Evolutionary conservation across 2,888 invertebrate species (phyloP).

Genomic region (Agriopis aurantiaria): DNA sequence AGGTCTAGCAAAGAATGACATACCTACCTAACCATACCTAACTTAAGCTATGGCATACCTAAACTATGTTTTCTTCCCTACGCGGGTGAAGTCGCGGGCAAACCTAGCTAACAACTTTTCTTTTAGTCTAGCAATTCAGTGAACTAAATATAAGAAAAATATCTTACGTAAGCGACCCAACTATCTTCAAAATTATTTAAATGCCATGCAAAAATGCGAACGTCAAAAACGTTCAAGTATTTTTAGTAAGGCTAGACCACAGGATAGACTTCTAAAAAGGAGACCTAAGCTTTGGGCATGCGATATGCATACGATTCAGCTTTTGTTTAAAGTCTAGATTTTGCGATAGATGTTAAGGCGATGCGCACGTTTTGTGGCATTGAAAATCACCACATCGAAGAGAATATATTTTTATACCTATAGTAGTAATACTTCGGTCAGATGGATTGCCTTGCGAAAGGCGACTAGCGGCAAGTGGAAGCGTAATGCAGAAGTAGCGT

Average conservation of each 20-base stretch:
- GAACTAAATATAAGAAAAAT: no score
- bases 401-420: not conserved
- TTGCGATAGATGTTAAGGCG: slow-evolving; percentile 63
- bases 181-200: slow-evolving; percentile 23
- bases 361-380: slow-evolving; percentile 39
- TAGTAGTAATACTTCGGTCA: not conserved
- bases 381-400: not conserved
- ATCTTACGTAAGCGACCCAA: not conserved
- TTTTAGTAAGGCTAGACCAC: slow-evolving; percentile 35
- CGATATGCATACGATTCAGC: slow-evolving; percentile 62
- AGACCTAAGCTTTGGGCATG: slow-evolving; percentile 63
- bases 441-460: not conserved
- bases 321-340: slow-evolving; percentile 54
- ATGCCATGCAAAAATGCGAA: slow-evolving; percentile 39
- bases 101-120: no score
- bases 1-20: no score
- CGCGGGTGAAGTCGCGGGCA: no score
- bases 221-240: slow-evolving; percentile 1
- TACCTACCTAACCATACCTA: no score
- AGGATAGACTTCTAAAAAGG: slow-evolving; percentile 63
- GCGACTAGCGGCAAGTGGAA: no score
- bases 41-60: no score
- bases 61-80: no score
- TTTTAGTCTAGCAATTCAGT: no score
- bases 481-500: no score